A percentile compares a stretch with the other conserved stretches of the same genome.
These are phyloP conservation scores for Odontomachus brunneus DNA, from an alignment of 1,140 invertebrate genomes.

Conservation along the genomic window DNA sequence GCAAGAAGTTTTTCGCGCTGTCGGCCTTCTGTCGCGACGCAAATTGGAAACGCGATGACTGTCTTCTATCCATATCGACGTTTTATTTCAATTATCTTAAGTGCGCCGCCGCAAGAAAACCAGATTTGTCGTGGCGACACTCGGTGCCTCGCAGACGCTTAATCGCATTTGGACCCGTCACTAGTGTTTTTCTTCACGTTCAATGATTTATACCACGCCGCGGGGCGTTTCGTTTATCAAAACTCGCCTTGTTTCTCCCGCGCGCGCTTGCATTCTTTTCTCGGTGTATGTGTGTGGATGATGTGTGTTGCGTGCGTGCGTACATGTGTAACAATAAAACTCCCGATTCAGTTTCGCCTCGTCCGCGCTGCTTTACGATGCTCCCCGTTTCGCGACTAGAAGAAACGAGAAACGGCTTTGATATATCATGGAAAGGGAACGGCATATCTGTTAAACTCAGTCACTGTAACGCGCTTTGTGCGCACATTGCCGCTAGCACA, in stretches of 20 bases:
- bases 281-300: no score
- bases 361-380: neutral
- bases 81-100: constrained; percentile 20
- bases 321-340: constrained; percentile 16
- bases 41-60: neutral
- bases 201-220: constrained; percentile 50
- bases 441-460: constrained; percentile 28
- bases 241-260: constrained; percentile 19
- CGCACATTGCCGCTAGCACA: neutral
- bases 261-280: neutral
- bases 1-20: neutral
- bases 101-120: constrained; percentile 7
- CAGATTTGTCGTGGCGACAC: constrained; percentile 37
- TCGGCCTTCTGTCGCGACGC: neutral
- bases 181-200: constrained; percentile 25
- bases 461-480: constrained; percentile 16
- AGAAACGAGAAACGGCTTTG: constrained; percentile 33
- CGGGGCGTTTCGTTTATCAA: constrained; percentile 22
- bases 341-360: constrained; percentile 38
- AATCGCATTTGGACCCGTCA: constrained; percentile 49
- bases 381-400: neutral
- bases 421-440: constrained; percentile 28
- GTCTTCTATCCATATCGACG: no score
- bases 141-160: constrained; percentile 56
- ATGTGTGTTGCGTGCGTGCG: no score